phyloP scores from a whole-genome alignment of 2,113 vertebrate species.

The Pogonocichla stellata region DNA sequence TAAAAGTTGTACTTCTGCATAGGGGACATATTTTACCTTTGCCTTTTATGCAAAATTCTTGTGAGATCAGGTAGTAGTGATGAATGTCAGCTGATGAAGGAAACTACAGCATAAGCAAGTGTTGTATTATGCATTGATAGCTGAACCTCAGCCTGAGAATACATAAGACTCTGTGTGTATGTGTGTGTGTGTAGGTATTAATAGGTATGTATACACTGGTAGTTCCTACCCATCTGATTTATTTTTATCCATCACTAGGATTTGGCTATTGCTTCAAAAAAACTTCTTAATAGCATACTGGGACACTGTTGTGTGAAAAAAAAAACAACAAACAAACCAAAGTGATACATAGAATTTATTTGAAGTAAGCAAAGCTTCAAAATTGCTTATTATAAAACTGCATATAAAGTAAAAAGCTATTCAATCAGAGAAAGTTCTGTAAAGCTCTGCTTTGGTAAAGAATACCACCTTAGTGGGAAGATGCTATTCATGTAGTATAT shows the following conservation, averaged over 20 bases:
- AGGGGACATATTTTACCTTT: background rate
- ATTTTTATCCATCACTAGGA: background rate
- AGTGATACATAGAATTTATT: background rate
- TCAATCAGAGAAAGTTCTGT: background rate
- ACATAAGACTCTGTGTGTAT: rapidly evolving
- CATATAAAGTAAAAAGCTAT: background rate
- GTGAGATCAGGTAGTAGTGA: background rate
- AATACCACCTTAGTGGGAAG: background rate
- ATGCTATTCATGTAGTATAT: background rate
- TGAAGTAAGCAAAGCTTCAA: background rate
- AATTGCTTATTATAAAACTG: background rate
- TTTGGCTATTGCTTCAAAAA: background rate
- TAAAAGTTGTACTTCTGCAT: rapidly evolving
- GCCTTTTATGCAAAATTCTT: background rate
- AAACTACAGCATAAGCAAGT: background rate
- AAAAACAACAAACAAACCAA: background rate
- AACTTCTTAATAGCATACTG: background rate
- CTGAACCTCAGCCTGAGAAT: background rate
- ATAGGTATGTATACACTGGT: background rate
- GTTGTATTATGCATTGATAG: background rate
- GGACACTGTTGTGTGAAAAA: background rate
- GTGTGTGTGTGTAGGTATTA: background rate
- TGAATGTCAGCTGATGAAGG: background rate
- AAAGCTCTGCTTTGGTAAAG: background rate
- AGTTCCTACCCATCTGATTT: background rate